phyloP scores from a whole-genome alignment of 2,113 vertebrate species.

The Lophotis ruficrista region DNA sequence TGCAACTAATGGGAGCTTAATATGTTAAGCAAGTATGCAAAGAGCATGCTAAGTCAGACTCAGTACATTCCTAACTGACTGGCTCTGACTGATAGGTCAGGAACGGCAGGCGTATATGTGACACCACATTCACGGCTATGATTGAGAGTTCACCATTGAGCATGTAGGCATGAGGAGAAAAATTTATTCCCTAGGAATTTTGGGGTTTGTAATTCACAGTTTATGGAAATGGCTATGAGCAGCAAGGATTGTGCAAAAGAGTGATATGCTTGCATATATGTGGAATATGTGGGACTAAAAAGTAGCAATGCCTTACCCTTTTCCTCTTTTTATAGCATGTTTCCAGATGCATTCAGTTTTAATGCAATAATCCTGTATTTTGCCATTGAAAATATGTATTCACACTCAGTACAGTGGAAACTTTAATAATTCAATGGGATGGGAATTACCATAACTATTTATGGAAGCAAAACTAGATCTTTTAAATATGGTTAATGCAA shows the following conservation, averaged over 20 bases:
- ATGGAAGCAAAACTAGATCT: not conserved
- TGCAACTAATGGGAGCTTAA: constrained; percentile 35
- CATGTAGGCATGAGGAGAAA: not conserved
- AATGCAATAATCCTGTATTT: not conserved
- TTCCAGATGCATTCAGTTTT: not conserved
- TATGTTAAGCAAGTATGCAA: constrained; percentile 32
- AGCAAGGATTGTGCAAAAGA: not conserved
- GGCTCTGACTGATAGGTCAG: not conserved
- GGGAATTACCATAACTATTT: not conserved
- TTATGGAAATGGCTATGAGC: not conserved
- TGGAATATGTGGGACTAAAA: not conserved
- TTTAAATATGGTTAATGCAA: not conserved
- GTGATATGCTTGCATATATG: not conserved
- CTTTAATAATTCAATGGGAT: not conserved
- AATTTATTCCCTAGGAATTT: not conserved
- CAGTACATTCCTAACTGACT: not conserved
- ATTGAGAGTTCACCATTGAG: not conserved
- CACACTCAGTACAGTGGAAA: not conserved
- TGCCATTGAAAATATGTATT: not conserved
- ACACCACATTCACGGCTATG: not conserved
- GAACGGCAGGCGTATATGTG: not conserved
- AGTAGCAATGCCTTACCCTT: not conserved
- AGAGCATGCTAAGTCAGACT: not conserved
- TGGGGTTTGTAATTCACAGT: not conserved
- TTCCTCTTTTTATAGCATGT: accelerated